Percentiles rank a stretch among this genome's conserved stretches.
Conservation (phyloP, 2,888 invertebrate species). For the Tenthredo notha region DNA sequence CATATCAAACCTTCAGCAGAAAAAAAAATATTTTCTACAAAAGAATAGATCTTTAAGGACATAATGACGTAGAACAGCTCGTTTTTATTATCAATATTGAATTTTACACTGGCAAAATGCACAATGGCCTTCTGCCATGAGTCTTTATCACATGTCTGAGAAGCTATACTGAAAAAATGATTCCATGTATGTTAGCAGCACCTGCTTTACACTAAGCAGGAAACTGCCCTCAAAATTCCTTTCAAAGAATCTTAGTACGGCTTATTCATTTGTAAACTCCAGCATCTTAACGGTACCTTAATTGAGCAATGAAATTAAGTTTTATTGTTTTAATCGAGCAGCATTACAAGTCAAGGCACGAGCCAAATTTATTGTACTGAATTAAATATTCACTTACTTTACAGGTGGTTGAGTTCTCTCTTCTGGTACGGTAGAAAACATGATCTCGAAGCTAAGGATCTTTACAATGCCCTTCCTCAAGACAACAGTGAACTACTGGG, state of each 20-base stretch:
- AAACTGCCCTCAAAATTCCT: not conserved
- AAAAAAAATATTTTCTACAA: not conserved
- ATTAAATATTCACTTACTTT: slow-evolving; percentile 57
- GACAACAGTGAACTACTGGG: slow-evolving; percentile 85
- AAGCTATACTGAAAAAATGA: not conserved
- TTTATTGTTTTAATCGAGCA: not conserved
- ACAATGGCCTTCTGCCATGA: not conserved
- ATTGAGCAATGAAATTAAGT: not conserved
- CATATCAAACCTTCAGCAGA: not conserved
- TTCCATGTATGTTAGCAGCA: not conserved
- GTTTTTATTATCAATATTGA: not conserved
- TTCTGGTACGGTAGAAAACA: slow-evolving; percentile 84
- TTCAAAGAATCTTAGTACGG: not conserved
- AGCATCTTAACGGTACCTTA: not conserved
- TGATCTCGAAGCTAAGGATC: slow-evolving; percentile 84
- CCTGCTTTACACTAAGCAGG: not conserved
- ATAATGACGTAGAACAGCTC: not conserved
- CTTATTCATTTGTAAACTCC: not conserved
- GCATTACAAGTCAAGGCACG: not conserved
- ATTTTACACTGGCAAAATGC: not conserved
- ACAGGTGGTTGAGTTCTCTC: slow-evolving; percentile 85
- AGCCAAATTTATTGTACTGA: not conserved
- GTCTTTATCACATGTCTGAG: not conserved
- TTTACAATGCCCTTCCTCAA: slow-evolving; percentile 82
- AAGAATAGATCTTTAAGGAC: not conserved